These are phyloP conservation scores for Xestia c-nigrum DNA, from an alignment of 2,888 invertebrate species.

Conservation along the genomic window DNA sequence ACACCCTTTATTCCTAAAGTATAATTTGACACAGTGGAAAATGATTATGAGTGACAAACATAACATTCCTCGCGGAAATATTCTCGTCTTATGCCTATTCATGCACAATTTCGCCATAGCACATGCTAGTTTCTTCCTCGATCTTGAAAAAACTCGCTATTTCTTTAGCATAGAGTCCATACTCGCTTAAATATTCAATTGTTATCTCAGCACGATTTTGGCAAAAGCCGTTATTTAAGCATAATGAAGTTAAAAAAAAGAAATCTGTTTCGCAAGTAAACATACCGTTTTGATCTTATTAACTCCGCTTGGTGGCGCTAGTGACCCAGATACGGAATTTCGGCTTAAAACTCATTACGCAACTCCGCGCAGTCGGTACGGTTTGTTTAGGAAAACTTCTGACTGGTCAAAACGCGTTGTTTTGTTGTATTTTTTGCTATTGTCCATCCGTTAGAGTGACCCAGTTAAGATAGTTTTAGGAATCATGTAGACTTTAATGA, in stretches of 20 bases:
- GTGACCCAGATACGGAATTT: constrained; percentile 73
- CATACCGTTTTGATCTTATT: constrained; percentile 73
- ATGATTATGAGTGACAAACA: background rate
- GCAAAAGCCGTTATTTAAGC: constrained; percentile 63
- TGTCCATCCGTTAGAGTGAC: constrained; percentile 39
- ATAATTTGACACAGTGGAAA: background rate
- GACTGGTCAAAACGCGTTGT: constrained; percentile 17
- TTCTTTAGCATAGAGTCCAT: constrained; percentile 20
- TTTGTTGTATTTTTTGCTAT: constrained; percentile 31
- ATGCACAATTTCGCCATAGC: constrained; percentile 36
- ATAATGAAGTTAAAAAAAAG: constrained; percentile 60
- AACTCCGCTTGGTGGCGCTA: constrained; percentile 62
- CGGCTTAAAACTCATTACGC: constrained; percentile 69
- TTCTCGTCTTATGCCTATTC: constrained; percentile 10
- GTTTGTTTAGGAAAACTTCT: constrained; percentile 43
- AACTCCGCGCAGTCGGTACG: constrained; percentile 59
- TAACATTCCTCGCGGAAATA: constrained; percentile 7
- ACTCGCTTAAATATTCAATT: constrained; percentile 6
- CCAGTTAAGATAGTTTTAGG: constrained; percentile 23
- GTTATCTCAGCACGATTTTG: constrained; percentile 39
- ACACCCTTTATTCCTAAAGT: background rate
- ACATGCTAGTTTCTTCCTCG: constrained; percentile 15
- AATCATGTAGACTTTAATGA: background rate
- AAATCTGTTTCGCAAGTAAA: constrained; percentile 75
- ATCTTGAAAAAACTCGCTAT: constrained; percentile 11